Evolutionary conservation across 2,113 vertebrate genomes (phyloP).

Genomic region (Pipra filicauda): DNA sequence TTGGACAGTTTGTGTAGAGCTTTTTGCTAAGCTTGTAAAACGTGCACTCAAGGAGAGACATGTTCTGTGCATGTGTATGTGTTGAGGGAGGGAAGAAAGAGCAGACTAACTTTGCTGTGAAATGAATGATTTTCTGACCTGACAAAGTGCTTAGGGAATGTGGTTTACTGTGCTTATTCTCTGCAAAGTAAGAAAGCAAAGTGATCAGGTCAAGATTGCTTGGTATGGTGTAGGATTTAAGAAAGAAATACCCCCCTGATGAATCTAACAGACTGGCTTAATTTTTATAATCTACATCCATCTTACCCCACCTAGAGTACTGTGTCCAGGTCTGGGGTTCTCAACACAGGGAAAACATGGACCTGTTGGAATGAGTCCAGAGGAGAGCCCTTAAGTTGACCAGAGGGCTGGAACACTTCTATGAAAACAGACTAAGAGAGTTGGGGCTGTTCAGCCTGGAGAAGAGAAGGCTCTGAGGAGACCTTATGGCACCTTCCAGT

Average conservation of each 20-base stretch:
- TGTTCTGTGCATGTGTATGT: background rate
- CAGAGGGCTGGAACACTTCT: background rate
- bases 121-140: background rate
- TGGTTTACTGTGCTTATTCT: background rate
- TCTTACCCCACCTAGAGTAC: background rate
- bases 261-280: background rate
- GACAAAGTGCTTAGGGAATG: background rate
- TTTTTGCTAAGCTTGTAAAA: constrained; percentile 37
- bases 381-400: background rate
- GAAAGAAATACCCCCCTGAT: background rate
- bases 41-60: background rate
- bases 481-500: background rate
- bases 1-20: background rate
- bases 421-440: background rate
- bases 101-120: background rate
- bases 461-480: background rate
- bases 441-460: background rate
- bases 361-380: no score
- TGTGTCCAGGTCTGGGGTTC: background rate
- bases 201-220: background rate
- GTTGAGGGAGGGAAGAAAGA: background rate
- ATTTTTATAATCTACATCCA: background rate
- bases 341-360: background rate
- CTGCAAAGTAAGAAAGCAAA: background rate
- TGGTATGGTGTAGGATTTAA: background rate